A percentile compares a stretch with the other conserved stretches of the same genome.
These are phyloP conservation scores for Amphipoea oculea DNA, from an alignment of 2,888 invertebrate species.

Conservation along the genomic window DNA sequence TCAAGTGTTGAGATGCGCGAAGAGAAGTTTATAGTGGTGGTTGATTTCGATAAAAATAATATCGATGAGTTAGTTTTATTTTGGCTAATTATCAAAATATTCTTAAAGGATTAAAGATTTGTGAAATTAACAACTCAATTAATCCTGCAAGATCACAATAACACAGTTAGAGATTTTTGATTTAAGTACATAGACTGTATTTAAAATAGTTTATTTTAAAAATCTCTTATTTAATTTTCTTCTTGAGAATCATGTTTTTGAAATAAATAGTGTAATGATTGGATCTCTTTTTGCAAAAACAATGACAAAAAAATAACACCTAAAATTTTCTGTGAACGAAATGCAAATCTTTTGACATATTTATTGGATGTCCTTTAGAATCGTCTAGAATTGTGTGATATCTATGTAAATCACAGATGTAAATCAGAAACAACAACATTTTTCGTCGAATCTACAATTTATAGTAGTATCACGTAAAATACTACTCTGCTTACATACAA, in stretches of 20 bases:
- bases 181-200: neutral
- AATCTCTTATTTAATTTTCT: neutral
- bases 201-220: neutral
- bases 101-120: neutral
- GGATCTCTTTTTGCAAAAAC: neutral
- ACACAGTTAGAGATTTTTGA: neutral
- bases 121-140: neutral
- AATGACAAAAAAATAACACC: constrained; percentile 7
- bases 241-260: neutral
- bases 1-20: constrained; percentile 83
- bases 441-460: constrained; percentile 48
- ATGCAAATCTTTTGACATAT: constrained; percentile 38
- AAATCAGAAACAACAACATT: constrained; percentile 39
- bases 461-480: constrained; percentile 48
- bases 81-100: neutral
- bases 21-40: constrained; percentile 62
- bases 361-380: constrained; percentile 44
- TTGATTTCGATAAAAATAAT: constrained; percentile 59
- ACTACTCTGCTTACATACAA: constrained; percentile 61
- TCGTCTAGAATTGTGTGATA: constrained; percentile 37
- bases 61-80: constrained; percentile 34
- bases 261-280: neutral
- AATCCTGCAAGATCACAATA: neutral
- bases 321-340: constrained; percentile 16
- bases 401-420: constrained; percentile 54